phyloP scores from a whole-genome alignment of 1,140 invertebrate genomes.

The Hydropsyche tenuis region DNA sequence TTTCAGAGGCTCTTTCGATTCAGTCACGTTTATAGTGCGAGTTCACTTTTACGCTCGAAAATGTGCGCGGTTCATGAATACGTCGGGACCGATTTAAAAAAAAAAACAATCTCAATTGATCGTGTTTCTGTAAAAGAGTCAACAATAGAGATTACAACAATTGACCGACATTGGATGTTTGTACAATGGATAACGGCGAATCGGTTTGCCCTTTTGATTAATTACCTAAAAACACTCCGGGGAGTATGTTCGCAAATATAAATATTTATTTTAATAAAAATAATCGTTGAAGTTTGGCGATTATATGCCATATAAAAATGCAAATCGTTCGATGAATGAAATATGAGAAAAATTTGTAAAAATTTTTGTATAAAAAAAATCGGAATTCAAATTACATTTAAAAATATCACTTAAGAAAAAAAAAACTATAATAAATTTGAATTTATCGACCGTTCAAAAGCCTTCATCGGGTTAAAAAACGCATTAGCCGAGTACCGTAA shows the following conservation, averaged over 20 bases:
- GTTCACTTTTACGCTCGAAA: neutral
- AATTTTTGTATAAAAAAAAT: too few species aligned
- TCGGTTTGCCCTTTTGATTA: constrained; percentile 2
- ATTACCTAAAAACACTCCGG: neutral
- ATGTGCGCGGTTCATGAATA: neutral
- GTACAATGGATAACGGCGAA: neutral
- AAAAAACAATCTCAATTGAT: too few species aligned
- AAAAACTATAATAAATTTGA: too few species aligned
- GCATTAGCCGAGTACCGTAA: neutral
- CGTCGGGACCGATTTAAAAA: neutral
- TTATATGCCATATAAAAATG: too few species aligned
- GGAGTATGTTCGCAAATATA: neutral
- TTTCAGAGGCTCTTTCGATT: neutral
- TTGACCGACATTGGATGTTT: neutral
- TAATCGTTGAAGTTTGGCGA: too few species aligned
- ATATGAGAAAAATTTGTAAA: too few species aligned
- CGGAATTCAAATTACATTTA: too few species aligned
- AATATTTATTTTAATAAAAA: too few species aligned
- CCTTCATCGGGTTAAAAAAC: constrained; percentile 9
- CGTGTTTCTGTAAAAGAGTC: neutral
- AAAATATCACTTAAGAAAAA: neutral
- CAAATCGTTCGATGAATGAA: too few species aligned
- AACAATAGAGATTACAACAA: constrained; percentile 2
- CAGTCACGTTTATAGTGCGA: neutral
- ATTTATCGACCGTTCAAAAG: neutral